A percentile compares a stretch with the other conserved stretches of the same genome.
These are phyloP conservation scores for Crax fasciolata DNA, from an alignment of 2,797 vertebrate species.

Conservation along the genomic window DNA sequence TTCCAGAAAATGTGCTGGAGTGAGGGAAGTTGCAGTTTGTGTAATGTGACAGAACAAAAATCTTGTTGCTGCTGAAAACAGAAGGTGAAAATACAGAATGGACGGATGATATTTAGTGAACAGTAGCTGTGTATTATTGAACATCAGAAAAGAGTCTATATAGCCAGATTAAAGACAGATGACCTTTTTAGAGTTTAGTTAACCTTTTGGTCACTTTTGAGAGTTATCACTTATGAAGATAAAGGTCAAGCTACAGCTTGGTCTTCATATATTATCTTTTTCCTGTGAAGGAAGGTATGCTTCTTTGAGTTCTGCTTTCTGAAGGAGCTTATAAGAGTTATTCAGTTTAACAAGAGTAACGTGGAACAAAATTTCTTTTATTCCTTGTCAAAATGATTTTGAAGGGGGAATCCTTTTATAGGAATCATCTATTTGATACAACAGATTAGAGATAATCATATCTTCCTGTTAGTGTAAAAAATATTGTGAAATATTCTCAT, in stretches of 20 bases:
- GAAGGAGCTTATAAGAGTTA: background rate
- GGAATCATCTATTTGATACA: too few species aligned
- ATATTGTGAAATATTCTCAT: background rate
- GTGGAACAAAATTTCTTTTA: background rate
- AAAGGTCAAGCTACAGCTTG: slow-evolving; percentile 82
- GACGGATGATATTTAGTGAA: slow-evolving; percentile 79
- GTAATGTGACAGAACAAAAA: slow-evolving; percentile 30
- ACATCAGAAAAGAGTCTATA: slow-evolving; percentile 78
- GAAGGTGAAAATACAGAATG: slow-evolving; percentile 30
- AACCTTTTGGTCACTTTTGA: slow-evolving; percentile 86
- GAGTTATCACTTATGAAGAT: slow-evolving; percentile 84
- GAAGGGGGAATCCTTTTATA: background rate
- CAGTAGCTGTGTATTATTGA: slow-evolving; percentile 70
- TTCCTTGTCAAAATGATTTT: slow-evolving; percentile 22
- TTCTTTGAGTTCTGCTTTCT: background rate
- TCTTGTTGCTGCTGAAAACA: slow-evolving; percentile 21
- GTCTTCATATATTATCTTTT: slow-evolving; percentile 70
- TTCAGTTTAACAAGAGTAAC: background rate
- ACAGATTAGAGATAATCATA: background rate
- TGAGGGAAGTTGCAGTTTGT: background rate
- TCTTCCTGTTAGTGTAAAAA: background rate
- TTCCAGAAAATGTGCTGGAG: background rate
- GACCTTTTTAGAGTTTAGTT: slow-evolving; percentile 87
- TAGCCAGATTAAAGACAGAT: slow-evolving; percentile 84
- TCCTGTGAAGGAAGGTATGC: background rate